phyloP scores from a whole-genome alignment of 2,113 vertebrate genomes.

The Rhabdomys dilectus region DNA sequence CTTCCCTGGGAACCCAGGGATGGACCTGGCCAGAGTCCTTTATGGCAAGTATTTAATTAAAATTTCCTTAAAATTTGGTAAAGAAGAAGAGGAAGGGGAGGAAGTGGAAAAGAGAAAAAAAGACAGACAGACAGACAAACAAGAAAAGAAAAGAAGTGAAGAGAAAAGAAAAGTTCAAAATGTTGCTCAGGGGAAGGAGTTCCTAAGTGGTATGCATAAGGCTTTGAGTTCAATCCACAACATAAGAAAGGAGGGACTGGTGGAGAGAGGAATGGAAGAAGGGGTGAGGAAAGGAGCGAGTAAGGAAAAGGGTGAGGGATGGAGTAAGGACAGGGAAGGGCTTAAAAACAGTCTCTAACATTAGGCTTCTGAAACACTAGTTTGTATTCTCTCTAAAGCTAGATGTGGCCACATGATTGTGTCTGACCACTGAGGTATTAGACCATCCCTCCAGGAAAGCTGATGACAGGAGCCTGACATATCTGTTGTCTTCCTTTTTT shows the following conservation, averaged over 20 bases:
- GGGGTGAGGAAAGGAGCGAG: background rate
- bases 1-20: background rate
- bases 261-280: background rate
- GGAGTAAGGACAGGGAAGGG: background rate
- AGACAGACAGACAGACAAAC: background rate
- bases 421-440: background rate
- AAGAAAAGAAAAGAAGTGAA: background rate
- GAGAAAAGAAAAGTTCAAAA: background rate
- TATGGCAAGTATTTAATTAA: too few relatives aligned
- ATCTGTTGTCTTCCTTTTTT: background rate
- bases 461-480: background rate
- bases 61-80: background rate
- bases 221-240: too few relatives aligned
- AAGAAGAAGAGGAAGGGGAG: background rate
- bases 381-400: background rate
- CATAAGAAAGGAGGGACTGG: background rate
- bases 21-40: background rate
- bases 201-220: background rate
- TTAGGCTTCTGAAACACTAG: background rate
- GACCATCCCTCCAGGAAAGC: background rate
- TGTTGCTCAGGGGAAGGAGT: too few relatives aligned
- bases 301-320: background rate
- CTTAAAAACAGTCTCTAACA: background rate
- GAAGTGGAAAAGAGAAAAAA: too few relatives aligned
- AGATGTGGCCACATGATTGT: background rate